phyloP scores from a whole-genome alignment of 53 echinoderm and acorn worm genomes.

The Astropecten irregularis region DNA sequence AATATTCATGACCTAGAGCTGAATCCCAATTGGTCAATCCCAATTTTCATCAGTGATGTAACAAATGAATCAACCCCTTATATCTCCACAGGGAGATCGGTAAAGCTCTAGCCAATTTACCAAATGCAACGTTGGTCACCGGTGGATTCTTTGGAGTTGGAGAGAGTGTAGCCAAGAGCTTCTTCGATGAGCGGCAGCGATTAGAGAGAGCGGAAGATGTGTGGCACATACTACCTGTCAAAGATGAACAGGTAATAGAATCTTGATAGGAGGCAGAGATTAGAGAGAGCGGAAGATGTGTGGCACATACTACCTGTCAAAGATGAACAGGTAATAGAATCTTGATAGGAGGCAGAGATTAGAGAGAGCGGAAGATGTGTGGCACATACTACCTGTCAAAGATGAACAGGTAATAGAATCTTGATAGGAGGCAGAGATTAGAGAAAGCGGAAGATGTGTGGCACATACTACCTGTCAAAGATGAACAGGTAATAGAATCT shows the following conservation, averaged over 20 bases:
- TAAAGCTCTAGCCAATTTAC: constrained; percentile 66
- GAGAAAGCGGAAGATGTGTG: constrained; percentile 61
- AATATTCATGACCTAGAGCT: too few species aligned
- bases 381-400: constrained; percentile 84
- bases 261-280: constrained; percentile 62
- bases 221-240: constrained; percentile 87
- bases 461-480: constrained; percentile 86
- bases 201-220: constrained; percentile 47
- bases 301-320: constrained; percentile 88
- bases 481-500: constrained; percentile 75
- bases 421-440: constrained; percentile 63
- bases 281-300: constrained; percentile 45
- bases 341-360: constrained; percentile 63
- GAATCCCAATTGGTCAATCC: too few species aligned
- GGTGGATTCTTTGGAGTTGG: constrained; percentile 97
- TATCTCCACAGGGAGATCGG: constrained; percentile 72
- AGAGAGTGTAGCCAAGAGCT: constrained; percentile 78
- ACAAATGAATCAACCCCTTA: too few species aligned
- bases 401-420: constrained; percentile 80
- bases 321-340: constrained; percentile 81
- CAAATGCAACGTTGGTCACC: constrained; percentile 73
- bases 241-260: constrained; percentile 82
- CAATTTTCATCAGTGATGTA: too few species aligned
- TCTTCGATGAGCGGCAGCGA: constrained; percentile 75
- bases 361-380: constrained; percentile 55